Base-by-base conservation (phyloP, 2,113 vertebrate species). In the Chunga burmeisteri region DNA sequence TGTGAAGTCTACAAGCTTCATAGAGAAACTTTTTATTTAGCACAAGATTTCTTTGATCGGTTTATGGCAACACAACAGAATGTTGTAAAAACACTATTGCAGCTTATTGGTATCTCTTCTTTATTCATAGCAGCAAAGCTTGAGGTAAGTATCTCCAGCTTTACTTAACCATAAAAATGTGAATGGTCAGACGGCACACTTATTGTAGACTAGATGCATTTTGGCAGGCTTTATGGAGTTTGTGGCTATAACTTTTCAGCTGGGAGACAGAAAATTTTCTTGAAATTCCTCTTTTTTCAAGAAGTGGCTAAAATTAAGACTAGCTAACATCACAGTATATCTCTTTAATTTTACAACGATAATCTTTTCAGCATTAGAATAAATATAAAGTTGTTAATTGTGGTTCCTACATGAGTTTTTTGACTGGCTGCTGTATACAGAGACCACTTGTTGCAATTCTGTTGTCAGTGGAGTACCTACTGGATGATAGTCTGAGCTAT, bases 51-150 rank as follows among this genome's bases (percentile, higher is more conserved):
- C 98, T 99, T 99, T 53, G 99, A 99, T 95, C 99, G 99, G 23
- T 99, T 99, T 97, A 99, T 99, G 99, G 98, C 99, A 58, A 99
- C 99, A 4, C 99, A 99, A 94, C 98, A 98, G 38, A 98, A 99
- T 29, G 96, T 99, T 58, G 98, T 99, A 59, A 99, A 99, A 96
- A 99, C 98, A 4, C 98, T 98, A 22, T 95, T 99, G 92, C 99
- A 99, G 94, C 99, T 99, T 91, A 99, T 99, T 50, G 99, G 99
- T 68, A 99, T 99, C 91, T 98, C 99, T 14, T 98, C 98, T 92
- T 98, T 99, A 68, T 99, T 99, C 96, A 99, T 99, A 55, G 99
- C 99, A 88, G 99, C 99, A 92, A 99, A 99, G 96, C 98, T 99
- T 20, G 99, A 99, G 98, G 99, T 99, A 75, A 88, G 88, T 49